Conservation (phyloP, 2,113 vertebrate genomes). For the Muscicapa adusta region DNA sequence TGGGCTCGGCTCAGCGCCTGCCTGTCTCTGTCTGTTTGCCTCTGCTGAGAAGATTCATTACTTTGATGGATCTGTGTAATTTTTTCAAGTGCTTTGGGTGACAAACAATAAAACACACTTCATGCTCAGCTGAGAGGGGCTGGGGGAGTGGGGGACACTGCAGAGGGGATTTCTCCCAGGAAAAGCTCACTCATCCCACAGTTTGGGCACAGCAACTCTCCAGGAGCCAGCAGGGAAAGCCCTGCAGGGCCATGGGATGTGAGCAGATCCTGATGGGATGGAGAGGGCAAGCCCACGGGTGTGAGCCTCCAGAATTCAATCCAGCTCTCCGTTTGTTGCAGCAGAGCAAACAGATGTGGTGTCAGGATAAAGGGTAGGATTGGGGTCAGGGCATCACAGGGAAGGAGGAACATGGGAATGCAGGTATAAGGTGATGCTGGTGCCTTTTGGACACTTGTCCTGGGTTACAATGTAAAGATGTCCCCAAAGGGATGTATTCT, state of each 20-base stretch:
- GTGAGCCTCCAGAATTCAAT: not conserved
- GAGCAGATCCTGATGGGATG: not conserved
- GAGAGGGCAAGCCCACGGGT: not conserved
- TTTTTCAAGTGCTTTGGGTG: conserved; percentile 67
- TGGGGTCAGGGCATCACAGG: not conserved
- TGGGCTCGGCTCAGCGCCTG: conserved; percentile 24
- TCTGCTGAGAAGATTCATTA: conserved; percentile 65
- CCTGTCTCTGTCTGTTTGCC: conserved; percentile 65
- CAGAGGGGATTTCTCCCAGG: not conserved
- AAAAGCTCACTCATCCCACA: not conserved
- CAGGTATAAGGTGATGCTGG: rapidly evolving
- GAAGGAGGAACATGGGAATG: not conserved
- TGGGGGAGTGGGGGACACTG: not conserved
- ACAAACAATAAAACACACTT: conserved; percentile 56
- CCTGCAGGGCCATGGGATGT: not conserved
- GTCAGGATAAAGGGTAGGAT: not conserved
- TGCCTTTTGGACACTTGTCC: not conserved
- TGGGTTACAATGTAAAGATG: no score
- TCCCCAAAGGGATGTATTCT: no score
- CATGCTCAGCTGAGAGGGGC: not conserved
- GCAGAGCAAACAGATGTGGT: rapidly evolving
- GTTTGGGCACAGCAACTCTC: not conserved
- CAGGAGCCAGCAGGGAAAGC: not conserved
- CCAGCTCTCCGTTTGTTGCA: not conserved
- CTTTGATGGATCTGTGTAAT: conserved; percentile 73